Evolutionary conservation across 2,113 vertebrate species (phyloP), one percentile per base, ranked within the genome.

Genomic region (Pygoscelis antarcticus): DNA sequence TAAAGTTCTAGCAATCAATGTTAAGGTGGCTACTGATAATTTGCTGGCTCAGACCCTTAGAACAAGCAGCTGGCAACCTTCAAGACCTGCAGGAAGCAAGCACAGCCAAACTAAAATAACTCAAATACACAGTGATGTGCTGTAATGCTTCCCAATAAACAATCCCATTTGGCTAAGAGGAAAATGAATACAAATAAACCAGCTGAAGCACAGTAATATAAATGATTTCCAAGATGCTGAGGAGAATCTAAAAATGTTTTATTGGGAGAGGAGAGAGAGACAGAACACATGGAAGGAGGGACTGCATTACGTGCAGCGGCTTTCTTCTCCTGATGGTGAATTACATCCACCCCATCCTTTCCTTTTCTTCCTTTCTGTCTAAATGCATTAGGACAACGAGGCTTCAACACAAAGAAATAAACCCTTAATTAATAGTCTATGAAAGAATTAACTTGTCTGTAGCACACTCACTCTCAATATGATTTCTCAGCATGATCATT

Each of bases 101-200:
- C 25, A 16, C 30, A 68, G 76, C 32, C 69, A 44, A 87, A 89
- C 29, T 52, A 36, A 95, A 92, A 40, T 52, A 89, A 68, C 44
- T 68, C 47, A 8, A 75, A 46, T 62, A 57, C n/a, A 75, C 29
- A 65, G 32, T 8, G 9, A 44, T 75, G 17, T 19, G 52, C 79
- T 61, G 65, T 57, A 79, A 91, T 76, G 60, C 83, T 89, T 95
- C 69, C 72, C 72, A 84, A 82, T 91, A 95, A 95, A 95, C 80
- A 91, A 82, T 57, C 61, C 72, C 47, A 54, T 90, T 95, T 79
- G 72, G 77, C 83, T 87, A 90, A 82, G 58, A 57, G 47, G 83
- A 92, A 95, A 93, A 86, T 13, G 12, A 92, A 95, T 69, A 86
- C 72, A 89, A 91, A 91, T 58, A 92, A 92, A 93, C 42, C 30